Percentiles rank a stretch among this genome's conserved stretches.
Evolutionary conservation across 2,797 vertebrate genomes (phyloP).

Genomic region (Pyrocephalus nanus): DNA sequence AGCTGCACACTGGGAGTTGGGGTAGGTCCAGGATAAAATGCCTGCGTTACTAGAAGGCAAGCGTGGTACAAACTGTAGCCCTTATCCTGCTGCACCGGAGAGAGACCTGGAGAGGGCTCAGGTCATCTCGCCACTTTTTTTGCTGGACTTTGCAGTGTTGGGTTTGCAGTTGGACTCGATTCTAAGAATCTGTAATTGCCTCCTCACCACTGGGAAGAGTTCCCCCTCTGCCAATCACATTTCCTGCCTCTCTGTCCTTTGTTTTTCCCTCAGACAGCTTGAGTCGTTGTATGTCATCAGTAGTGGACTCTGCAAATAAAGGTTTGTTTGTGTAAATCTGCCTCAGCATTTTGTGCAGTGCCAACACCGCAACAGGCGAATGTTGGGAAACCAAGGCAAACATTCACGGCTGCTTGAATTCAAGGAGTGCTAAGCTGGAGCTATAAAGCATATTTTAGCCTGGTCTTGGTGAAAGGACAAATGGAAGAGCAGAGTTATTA

Average conservation of each 20-base stretch:
- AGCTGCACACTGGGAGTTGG: background rate
- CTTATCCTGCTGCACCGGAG: fast-evolving
- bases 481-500: background rate
- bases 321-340: background rate
- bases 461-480: background rate
- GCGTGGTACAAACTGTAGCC: fast-evolving
- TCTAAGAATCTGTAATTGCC: background rate
- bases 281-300: background rate
- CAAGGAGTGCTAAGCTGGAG: background rate
- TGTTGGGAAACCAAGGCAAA: background rate
- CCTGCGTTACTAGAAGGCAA: fast-evolving
- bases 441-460: background rate
- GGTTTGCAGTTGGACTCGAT: background rate
- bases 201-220: background rate
- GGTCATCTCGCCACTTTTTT: background rate
- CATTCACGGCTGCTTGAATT: background rate
- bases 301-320: background rate
- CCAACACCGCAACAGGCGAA: background rate
- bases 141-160: background rate
- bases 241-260: background rate
- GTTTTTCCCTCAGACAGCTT: background rate
- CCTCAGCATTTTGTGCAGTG: background rate
- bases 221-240: no score
- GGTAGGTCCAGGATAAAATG: fast-evolving
- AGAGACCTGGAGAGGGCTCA: background rate